Base-by-base conservation (phyloP, 1,140 invertebrate species). In the Brachionus koreanus region DNA sequence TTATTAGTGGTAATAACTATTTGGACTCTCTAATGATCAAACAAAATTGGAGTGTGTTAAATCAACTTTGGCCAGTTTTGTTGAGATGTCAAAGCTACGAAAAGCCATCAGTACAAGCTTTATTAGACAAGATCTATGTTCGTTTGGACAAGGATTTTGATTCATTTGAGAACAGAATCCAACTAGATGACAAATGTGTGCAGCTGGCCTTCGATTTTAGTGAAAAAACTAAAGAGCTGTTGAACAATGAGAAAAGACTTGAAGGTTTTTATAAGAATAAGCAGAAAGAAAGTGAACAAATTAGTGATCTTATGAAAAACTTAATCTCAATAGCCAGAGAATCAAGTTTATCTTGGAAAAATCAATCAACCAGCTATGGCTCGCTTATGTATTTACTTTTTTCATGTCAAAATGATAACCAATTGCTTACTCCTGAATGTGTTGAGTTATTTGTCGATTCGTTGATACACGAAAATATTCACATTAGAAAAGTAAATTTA, bases 21-120 rank as follows among this genome's bases (percentile, higher is more conserved):
- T 87, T 87, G 29, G 88, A 89, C 0, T 91, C 92, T 0, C 86
- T 95, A 7, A 86, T 93, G 2, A 90, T 91, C 6, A 91, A 92
- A 84, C 91, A 92, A 81, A 91, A 94, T 86, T 97, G 94, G 94
- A 89, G 91, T 1, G 89, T 92, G 3, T 88, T 95, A 3, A 81
- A 63, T 12, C 69, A 84, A 43, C 25, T 88, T 5, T 95, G 94
- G 94, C 92, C 93, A 2, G 91, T 91, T 3, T 83, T 95, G 5
- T 89, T 94, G 0, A 86, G 90, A 83, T 91, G 93, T 1, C 90
- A 92, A 83, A 92, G 93, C 74, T 93, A 92, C 0, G 94, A 95
- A 85, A 94, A 95, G 86, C 91, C 91, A 2, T 94, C 93, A 9
- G 92, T 95, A 39, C 91, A 94, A 57, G 90, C 89, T 46, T 86